Base-by-base conservation (phyloP, 1,140 invertebrate genomes). In the Drosophila watanabei region DNA sequence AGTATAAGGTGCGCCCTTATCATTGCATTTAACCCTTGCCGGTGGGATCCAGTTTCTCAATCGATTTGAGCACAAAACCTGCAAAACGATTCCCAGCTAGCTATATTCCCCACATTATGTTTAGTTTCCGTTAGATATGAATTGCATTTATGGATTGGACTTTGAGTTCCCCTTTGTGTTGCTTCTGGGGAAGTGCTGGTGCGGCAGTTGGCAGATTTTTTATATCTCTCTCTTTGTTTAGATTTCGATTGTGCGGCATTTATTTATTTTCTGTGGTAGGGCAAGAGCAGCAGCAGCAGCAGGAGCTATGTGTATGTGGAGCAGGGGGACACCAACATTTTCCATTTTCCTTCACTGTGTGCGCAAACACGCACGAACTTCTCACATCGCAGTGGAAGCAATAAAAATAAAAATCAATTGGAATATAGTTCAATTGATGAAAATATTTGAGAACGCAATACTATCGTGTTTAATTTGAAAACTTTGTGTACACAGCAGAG, bases 171-270 rank as follows among this genome's bases (percentile, higher is more conserved):
- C 32, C 45, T 61, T 56, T 73, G 35, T 72, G 14, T 68, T 32
- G 63, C 35, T 77, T 68, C 35, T 35, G 39, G 37, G 63, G 75
- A 78, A 78, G 63, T 77, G 49, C 49, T 78, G 75, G 43, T 69
- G 63, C 43, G 49, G 35, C 63, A 69, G 75, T 61, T 78, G 70
- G 63, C 72, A 75, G 70, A 75, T 78, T 78, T 77, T 73, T 72
- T 73, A 73, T 73, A 78, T 78, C 64, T 78, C 70, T n/a, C n/a
- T 57, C 70, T 75, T 75, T 75, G 63, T 78, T 78, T 78, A 78
- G 75, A 78, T 78, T 78, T 78, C 75, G 75, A 78, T 78, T 78
- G 75, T 49, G 75, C 46, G 75, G 63, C 75, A 78, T 78, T 78
- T 78, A 70, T 77, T 78, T 78, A 69, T 77, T 69, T 43, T 62